Evolutionary conservation across 2,888 invertebrate genomes (phyloP), one percentile per base, ranked within the genome.

Genomic region (Sympetrum striolatum): DNA sequence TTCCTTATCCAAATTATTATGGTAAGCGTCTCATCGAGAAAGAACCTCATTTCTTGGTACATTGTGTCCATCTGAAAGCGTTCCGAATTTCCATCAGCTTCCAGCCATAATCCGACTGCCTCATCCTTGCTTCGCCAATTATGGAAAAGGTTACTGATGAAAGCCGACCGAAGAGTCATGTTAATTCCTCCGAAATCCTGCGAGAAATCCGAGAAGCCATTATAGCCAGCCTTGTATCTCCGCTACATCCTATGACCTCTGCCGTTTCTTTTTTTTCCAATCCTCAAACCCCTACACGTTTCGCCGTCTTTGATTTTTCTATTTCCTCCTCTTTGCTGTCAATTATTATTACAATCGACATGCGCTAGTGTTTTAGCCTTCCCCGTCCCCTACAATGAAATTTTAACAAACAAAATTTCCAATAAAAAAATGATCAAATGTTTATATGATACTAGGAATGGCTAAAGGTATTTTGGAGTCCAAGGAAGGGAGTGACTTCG

Each of bases 41-140:
- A 80, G 39, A 37, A 60, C 37, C 60, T 35, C 25, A 37, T 64
- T 31, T 86, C 86, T 31, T 22, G n/a, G 39, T 86, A 60, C 60
- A n/a, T 60, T n/a, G 37, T n/a, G 12, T 37, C 12, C n/a, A 12
- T 35, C 10, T 8, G 0, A 44, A 44, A 44, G 44, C 44, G 44
- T 44, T 35, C 86, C 18, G 60, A 86, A 60, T 64, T 53, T 37
- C 86, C 60, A 86, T 86, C 86, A 86, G 37, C 86, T 64, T n/a
- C 35, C 64, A 86, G 60, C 86, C 60, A 64, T 60, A 86, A 86
- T 31, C 86, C 64, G n/a, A 86, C 35, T 37, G 82, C 82, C 82
- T 35, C 53, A 82, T 82, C 58, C 58, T 18, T 35, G 53, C 86
- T 60, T 86, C 64, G 86, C 86, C 86, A 86, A 86, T 86, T 86